Evolutionary conservation across 2,797 vertebrate species (phyloP).

Genomic region (Australoheros facetus): DNA sequence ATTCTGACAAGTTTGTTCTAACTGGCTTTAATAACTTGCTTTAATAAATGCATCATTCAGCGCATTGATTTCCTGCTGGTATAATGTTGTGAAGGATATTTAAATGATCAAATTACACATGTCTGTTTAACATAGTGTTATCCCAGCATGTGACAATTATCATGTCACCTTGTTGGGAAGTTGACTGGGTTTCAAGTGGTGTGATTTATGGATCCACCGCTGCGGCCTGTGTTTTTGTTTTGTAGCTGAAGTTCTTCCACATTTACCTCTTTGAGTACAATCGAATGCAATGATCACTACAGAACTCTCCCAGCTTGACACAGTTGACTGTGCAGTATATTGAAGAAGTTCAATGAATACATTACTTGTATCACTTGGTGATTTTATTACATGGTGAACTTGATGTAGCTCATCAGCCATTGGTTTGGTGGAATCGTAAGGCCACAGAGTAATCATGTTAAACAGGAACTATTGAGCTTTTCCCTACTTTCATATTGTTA

Average conservation of each 20-base stretch:
- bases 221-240: constrained; percentile 20
- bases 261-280: not conserved
- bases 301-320: not conserved
- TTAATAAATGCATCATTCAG: not conserved
- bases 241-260: not conserved
- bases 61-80: not conserved
- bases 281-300: not conserved
- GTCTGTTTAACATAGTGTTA: not conserved
- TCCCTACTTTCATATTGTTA: not conserved
- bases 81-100: not conserved
- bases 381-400: not conserved
- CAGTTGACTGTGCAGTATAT: not conserved
- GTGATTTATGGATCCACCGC: constrained; percentile 17
- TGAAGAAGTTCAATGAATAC: not conserved
- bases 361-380: no score
- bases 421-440: no score
- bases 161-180: not conserved
- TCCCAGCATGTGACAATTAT: not conserved
- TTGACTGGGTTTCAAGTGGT: constrained; percentile 13
- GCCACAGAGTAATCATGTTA: no score
- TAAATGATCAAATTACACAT: not conserved
- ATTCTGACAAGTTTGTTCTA: not conserved
- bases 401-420: no score
- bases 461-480: not conserved
- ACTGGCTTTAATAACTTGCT: not conserved